Base-by-base conservation (phyloP, 1,140 invertebrate genomes). In the Hylaeus volcanicus region DNA sequence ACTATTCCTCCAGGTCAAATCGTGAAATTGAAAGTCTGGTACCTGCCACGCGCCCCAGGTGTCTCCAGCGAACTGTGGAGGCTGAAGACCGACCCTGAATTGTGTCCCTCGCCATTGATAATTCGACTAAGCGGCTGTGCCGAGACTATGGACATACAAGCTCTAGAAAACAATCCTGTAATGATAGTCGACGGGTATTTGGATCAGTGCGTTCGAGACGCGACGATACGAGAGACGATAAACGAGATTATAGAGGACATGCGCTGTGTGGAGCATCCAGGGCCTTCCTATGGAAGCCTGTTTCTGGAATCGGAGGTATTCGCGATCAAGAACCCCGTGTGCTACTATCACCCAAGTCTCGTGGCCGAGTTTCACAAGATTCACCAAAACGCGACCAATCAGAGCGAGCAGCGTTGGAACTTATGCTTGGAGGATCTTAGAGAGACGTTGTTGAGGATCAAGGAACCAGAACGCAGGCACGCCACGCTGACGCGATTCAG, bases 361-460 rank as follows among this genome's bases (percentile, higher is more conserved):
- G 45, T 92, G 1, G 76, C 76, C 1, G 84, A 91, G 41, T 83
- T 93, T 4, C 87, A 87, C 5, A 60, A 26, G 8, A 79, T 93
- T 37, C 89, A 90, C 53, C 12, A 79, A 3, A 37, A 26, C 1
- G 61, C 84, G 2, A 73, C 45, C 6, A 48, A 73, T 15, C 51
- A 74, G 9, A 63, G 48, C 0, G 14, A 66, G 0, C 12, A 48
- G 1, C 9, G 73, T 4, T 93, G 92, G 92, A 86, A 89, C 26
- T 81, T 91, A 5, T 86, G 82, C 1, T 55, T 93, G 0, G 41
- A 71, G 5, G 87, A 89, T 37, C 61, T 93, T 0, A 85, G 91
- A 45, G 63, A 69, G 5, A 76, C 75, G 12, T 75, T 92, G 8
- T 45, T 90, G 9, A 72, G 63, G 8, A 80, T 91, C 8, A 53